phyloP scores from a whole-genome alignment of 2,888 invertebrate genomes.

The Phytoseiulus persimilis region DNA sequence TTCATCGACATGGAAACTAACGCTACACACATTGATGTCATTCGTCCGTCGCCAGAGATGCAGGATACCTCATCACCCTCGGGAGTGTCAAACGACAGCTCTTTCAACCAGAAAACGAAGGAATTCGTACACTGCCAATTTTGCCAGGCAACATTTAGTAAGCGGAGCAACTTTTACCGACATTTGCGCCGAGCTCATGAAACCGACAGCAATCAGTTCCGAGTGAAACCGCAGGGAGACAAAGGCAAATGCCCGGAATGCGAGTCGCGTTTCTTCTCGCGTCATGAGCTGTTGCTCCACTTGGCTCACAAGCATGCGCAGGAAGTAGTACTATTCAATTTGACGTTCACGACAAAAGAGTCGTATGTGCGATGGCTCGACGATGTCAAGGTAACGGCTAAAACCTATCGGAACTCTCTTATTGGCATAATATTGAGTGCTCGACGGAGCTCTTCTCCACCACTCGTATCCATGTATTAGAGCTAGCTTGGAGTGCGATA shows the following conservation, averaged over 20 bases:
- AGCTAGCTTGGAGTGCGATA: too few species aligned
- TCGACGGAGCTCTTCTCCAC: too few species aligned
- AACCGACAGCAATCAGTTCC: constrained; percentile 19
- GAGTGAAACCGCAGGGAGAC: constrained; percentile 18
- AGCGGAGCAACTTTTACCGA: constrained; percentile 27
- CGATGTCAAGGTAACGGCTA: neutral
- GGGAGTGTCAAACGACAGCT: neutral
- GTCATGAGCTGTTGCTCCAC: constrained; percentile 15
- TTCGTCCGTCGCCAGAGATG: constrained; percentile 8
- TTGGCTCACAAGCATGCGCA: constrained; percentile 20
- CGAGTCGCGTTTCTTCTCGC: constrained; percentile 26
- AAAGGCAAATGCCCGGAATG: constrained; percentile 33
- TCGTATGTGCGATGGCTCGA: constrained; percentile 11
- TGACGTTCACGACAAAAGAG: constrained; percentile 26
- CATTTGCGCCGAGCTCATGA: constrained; percentile 31
- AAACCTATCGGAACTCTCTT: neutral
- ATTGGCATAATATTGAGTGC: neutral
- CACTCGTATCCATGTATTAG: too few species aligned
- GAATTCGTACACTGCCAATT: constrained; percentile 9
- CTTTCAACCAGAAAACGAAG: neutral
- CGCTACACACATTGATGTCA: constrained; percentile 15
- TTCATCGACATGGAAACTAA: constrained; percentile 16
- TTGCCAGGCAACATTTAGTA: constrained; percentile 22
- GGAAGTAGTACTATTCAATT: constrained; percentile 20
- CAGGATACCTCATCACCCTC: neutral